Base-by-base conservation (phyloP, 1,140 invertebrate species). In the Calephelis virginiensis region DNA sequence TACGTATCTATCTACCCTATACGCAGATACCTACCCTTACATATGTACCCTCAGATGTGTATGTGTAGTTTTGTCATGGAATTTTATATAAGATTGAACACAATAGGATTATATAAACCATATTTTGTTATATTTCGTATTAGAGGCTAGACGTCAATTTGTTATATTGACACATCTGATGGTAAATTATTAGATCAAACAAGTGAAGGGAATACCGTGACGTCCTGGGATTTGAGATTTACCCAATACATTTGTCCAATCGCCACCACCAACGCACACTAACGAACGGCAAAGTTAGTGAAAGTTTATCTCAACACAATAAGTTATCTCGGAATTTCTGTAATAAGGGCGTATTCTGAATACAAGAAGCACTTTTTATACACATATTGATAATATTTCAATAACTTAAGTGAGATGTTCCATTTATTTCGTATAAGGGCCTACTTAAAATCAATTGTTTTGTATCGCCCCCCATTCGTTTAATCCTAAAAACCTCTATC, bases 261-360 rank as follows among this genome's bases (percentile, higher is more conserved):
- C 11, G 37, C 37, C 48, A 14, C 49, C 49, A 50, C n/a, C 9
- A 28, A 14, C 48, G 48, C n/a, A 13, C 38, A 37, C 64, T 68
- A 73, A 71, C 66, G 43, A 53, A 48, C 47, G 17, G 49, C 47
- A 14, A 63, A 64, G 17, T 64, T 40, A 8, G 12, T 12, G 63
- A 71, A 76, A 80, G 66, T 76, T 74, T 76, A 59, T 67, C 64
- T 65, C 64, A 66, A 67, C 64, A 68, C 77, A 84, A 82, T 84
- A 81, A 82, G 74, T 76, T 81, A 76, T 69, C 65, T 47, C 6
- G 66, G 78, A 79, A 76, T 84, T 83, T 78, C 73, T 69, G 64
- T 53, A 72, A 73, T 71, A 73, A 72, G 75, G 70, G 71, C 64
- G 62, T 50, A 50, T 10, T 48, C 61, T 46, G 53, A 45, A 40